These are phyloP conservation scores for Hypomesus transpacificus DNA, from an alignment of 2,113 vertebrate species.

Conservation along the genomic window DNA sequence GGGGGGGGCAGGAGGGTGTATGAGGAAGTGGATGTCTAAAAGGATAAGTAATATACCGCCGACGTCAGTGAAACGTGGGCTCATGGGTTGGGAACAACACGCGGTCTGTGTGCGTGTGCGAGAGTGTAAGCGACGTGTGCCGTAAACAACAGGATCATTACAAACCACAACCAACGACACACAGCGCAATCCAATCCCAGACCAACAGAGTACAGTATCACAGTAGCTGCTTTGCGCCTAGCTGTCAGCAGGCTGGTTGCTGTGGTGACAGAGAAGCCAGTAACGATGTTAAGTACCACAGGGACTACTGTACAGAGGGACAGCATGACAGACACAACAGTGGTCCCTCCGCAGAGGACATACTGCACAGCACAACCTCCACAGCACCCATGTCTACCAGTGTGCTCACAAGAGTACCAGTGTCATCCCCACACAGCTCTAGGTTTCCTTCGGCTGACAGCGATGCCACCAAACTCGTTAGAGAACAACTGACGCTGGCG, in stretches of 20 bases:
- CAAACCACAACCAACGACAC: background rate
- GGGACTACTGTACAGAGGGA: constrained; percentile 47
- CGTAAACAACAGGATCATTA: background rate
- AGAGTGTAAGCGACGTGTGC: constrained; percentile 5
- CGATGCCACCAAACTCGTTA: no score
- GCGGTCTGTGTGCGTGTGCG: constrained; percentile 21
- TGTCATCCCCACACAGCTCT: constrained; percentile 15
- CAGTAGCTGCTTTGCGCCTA: constrained; percentile 34
- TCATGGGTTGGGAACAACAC: no score
- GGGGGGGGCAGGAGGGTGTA: no score
- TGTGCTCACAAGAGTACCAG: no score
- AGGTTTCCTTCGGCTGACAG: background rate
- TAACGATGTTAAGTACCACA: constrained; percentile 61
- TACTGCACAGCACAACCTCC: constrained; percentile 47
- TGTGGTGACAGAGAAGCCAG: constrained; percentile 58
- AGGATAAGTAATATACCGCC: no score
- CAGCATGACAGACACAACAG: constrained; percentile 14
- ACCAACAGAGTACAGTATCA: constrained; percentile 34
- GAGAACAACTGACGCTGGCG: no score
- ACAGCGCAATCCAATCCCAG: constrained; percentile 36
- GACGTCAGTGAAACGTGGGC: no score
- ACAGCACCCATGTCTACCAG: background rate
- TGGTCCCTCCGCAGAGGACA: background rate
- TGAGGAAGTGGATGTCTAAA: no score
- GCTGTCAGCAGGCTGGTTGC: constrained; percentile 50